Evolutionary conservation across 1,140 invertebrate genomes (phyloP), one percentile per base, ranked within the genome.

Genomic region (Aphidius ervi): DNA sequence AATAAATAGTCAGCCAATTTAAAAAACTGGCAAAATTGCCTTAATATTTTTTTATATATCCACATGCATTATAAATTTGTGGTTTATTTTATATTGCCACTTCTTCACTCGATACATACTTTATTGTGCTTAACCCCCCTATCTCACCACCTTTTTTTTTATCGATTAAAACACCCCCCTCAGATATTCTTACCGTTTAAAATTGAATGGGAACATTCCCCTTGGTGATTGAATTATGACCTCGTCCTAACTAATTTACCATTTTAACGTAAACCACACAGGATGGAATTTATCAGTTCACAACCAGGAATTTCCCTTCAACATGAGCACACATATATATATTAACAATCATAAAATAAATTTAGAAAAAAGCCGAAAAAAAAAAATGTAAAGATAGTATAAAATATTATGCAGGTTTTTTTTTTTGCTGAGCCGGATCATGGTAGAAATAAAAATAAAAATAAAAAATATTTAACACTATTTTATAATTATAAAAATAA

Each of bases 201-300:
- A 54, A 54, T 54, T 54, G 52, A 54, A 54, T 54, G 37, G 39
- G 42, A 41, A 10, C 40, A 54, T 54, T 54, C 42, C 9, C 40
- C 23, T 31, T 31, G 23, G 23, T 40, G 52, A 54, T 54, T 16
- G 52, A 54, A 54, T 54, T 54, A 42, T 54, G 42, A 40, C 8
- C 7, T 37, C 5, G 42, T 9, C 39, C 10, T 39, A 54, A 54
- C 52, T 54, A 54, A 54, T 54, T 54, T 42, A 54, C 52, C 52
- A 54, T 41, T 40, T 54, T 37, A 40, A 42, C 52, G 16, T 54
- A 10, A 6, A 54, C 52, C 9, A 40, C 52, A 54, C 40, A 54
- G 39, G 42, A 54, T 31, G 23, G 52, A 54, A 54, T 54, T 54
- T 54, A 54, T 54, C 52, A 54, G 52, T 54, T 54, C 16, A 43